phyloP scores from a whole-genome alignment of 2,797 vertebrate genomes.

The Kryptolebias ocellatus region DNA sequence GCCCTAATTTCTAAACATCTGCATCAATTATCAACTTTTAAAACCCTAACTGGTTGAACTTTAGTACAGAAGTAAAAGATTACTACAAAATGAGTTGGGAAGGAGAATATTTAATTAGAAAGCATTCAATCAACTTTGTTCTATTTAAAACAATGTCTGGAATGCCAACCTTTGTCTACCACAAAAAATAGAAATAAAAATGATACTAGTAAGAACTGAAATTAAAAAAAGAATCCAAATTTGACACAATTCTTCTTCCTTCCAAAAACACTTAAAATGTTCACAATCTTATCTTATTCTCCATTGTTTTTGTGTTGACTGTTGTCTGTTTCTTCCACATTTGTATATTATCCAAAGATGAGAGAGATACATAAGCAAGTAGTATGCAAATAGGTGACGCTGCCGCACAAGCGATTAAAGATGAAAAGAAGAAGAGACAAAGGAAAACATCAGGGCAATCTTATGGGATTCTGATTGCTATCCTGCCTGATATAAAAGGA shows the following conservation, averaged over 20 bases:
- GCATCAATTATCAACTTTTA: too few relatives aligned
- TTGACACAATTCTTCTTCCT: constrained; percentile 23
- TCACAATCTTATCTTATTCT: constrained; percentile 20
- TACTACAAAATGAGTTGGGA: background rate
- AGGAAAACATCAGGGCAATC: constrained; percentile 61
- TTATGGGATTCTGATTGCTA: constrained; percentile 71
- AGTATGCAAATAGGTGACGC: constrained; percentile 73
- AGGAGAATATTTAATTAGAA: constrained; percentile 2
- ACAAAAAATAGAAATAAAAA: constrained; percentile 16
- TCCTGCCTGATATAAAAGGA: constrained; percentile 72
- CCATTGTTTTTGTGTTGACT: constrained; percentile 20
- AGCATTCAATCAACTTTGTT: constrained; percentile 16
- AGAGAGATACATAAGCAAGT: constrained; percentile 61
- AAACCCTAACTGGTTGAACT: too few relatives aligned
- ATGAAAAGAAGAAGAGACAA: constrained; percentile 76
- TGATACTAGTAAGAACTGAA: constrained; percentile 11
- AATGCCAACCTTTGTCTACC: constrained; percentile 45
- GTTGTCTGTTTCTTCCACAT: constrained; percentile 33
- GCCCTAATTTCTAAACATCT: too few relatives aligned
- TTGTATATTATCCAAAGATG: constrained; percentile 46
- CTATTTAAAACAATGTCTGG: constrained; percentile 62
- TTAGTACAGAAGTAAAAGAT: background rate
- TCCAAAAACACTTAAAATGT: constrained; percentile 29
- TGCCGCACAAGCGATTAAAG: constrained; percentile 69
- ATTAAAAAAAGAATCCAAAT: constrained; percentile 3